A percentile compares a stretch with the other conserved stretches of the same genome.
phyloP scores from a whole-genome alignment of 2,113 vertebrate species.

The Rhagologus leucostigma region DNA sequence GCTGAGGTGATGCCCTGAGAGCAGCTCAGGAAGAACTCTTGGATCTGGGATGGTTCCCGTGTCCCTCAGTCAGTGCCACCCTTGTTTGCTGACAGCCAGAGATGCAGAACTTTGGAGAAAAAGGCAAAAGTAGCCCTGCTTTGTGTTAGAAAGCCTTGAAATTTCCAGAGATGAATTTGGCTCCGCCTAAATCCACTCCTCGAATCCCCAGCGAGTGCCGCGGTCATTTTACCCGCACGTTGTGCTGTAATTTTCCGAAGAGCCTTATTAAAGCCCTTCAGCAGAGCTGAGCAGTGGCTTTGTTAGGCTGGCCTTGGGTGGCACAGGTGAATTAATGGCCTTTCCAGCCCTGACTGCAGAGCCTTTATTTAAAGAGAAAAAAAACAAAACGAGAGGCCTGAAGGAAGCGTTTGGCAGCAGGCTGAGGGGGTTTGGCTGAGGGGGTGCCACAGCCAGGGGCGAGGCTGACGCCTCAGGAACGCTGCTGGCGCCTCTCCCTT shows the following conservation, averaged over 20 bases:
- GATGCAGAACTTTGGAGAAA: not conserved
- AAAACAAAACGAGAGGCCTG: not conserved
- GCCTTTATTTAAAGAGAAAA: not conserved
- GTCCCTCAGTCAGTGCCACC: not conserved
- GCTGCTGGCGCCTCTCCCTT: not conserved
- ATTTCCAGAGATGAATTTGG: not conserved
- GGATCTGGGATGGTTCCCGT: not conserved
- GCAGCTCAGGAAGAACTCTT: not conserved
- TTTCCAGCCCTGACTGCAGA: slow-evolving; percentile 5
- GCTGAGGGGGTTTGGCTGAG: not conserved
- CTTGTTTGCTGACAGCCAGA: not conserved
- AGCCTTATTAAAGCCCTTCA: not conserved
- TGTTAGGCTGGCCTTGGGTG: not conserved
- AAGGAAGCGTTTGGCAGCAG: not conserved
- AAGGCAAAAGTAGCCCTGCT: not conserved
- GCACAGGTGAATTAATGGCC: slow-evolving; percentile 7
- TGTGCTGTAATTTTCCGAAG: slow-evolving; percentile 26
- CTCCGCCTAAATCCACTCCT: not conserved
- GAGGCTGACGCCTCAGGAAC: not conserved
- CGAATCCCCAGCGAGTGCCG: not conserved
- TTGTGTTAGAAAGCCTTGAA: not conserved
- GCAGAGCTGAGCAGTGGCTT: slow-evolving; percentile 30
- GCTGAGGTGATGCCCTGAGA: not conserved
- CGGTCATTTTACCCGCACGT: not conserved
- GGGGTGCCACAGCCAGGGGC: rapidly evolving